These are phyloP conservation scores for Scopus umbretta DNA, from an alignment of 2,113 vertebrate species.

Conservation along the genomic window DNA sequence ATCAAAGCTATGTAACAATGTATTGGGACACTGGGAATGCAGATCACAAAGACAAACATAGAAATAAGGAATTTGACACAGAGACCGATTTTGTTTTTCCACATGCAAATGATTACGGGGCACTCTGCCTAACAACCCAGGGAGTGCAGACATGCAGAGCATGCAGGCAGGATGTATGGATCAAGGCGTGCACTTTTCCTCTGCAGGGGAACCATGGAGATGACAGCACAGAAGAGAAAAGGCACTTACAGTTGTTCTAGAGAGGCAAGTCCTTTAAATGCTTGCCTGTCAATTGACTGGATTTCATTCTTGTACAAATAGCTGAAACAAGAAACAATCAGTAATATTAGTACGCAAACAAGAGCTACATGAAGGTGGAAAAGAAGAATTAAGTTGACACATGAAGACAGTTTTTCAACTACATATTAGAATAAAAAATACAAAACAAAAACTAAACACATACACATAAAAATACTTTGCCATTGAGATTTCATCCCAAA, in stretches of 20 bases:
- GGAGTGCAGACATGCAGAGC: slow-evolving; percentile 71
- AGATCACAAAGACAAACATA: slow-evolving; percentile 55
- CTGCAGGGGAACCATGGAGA: slow-evolving; percentile 47
- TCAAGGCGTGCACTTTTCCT: slow-evolving; percentile 50
- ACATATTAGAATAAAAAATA: slow-evolving; percentile 29
- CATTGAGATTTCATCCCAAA: neutral
- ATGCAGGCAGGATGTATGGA: slow-evolving; percentile 64
- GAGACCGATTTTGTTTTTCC: neutral
- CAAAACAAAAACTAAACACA: slow-evolving; percentile 39
- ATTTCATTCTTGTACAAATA: slow-evolving; percentile 99
- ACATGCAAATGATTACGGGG: slow-evolving; percentile 41
- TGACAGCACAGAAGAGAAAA: slow-evolving; percentile 62
- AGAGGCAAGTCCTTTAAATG: slow-evolving; percentile 99
- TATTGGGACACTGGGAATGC: neutral
- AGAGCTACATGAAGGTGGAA: slow-evolving; percentile 48
- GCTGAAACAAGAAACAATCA: slow-evolving; percentile 95
- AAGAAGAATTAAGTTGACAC: slow-evolving; percentile 52
- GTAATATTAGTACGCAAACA: slow-evolving; percentile 83
- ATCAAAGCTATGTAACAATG: neutral
- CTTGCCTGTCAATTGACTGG: slow-evolving; percentile 99
- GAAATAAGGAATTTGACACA: slow-evolving; percentile 45
- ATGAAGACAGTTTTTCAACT: slow-evolving; percentile 49
- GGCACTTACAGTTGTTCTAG: slow-evolving; percentile 99
- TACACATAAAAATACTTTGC: slow-evolving; percentile 27
- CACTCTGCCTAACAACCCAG: slow-evolving; percentile 32